Base-by-base conservation (phyloP, 2,888 invertebrate species). In the Bembecia ichneumoniformis region DNA sequence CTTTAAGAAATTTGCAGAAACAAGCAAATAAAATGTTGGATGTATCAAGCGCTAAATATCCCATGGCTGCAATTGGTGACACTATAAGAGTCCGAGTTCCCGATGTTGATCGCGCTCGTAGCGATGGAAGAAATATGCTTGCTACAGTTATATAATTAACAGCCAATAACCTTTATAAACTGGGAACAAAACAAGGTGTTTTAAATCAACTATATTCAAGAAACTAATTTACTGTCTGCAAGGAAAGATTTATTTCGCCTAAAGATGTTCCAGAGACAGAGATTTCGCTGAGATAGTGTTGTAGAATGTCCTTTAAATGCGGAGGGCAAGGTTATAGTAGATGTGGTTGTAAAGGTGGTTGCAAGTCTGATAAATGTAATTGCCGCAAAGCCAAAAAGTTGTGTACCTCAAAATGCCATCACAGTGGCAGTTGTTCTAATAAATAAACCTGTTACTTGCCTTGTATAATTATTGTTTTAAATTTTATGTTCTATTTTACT, bases 111-210 rank as follows among this genome's bases (percentile, higher is more conserved):
- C 44, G 52, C 11, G 52, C 48, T 49, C 17, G 35, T 10, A 35
- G 34, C 15, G 49, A 51, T 48, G 35, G 43, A 13, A 43, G 15
- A 43, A 43, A 14, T 14, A 43, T 43, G 10, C 10, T 43, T n/a
- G n/a, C 15, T 14, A 14, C 43, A 43, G 36, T 54, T 35, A 47
- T 54, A 46, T 47, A 47, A 36, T n/a, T 40, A 17, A 44, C 10
- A 5, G 46, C 35, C 43, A 46, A 36, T 16, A 36, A 20, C 3
- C 35, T 51, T 35, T 54, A 51, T 28, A 50, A 51, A 48, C 44
- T 52, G 20, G 54, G 54, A 20, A 55, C 50, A 11, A 53, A 53
- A 48, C 48, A 51, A 4, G 53, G 53, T 17, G 28, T 50, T 52
- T 46, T 55, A 52, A 52, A 47, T 34, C 50, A 53, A 49, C 50